Percentiles rank a stretch among this genome's conserved stretches.
These are phyloP conservation scores for Trachelus stipa DNA, from an alignment of 2,888 invertebrate genomes.

Conservation along the genomic window DNA sequence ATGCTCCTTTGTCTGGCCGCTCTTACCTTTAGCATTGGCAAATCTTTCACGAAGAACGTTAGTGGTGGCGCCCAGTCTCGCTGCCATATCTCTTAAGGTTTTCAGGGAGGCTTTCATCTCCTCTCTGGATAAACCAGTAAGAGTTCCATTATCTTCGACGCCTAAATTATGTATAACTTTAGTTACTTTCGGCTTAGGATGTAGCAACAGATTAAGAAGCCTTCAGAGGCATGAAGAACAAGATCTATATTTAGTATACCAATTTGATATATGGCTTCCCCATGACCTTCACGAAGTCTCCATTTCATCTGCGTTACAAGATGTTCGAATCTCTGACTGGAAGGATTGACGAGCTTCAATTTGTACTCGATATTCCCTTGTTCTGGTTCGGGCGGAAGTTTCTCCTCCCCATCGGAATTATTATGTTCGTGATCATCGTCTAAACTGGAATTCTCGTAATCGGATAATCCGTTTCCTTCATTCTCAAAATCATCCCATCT, in stretches of 20 bases:
- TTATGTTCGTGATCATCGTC: slow-evolving; percentile 65
- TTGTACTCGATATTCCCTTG: slow-evolving; percentile 98
- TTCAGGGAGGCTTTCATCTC: slow-evolving; percentile 90
- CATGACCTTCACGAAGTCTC: slow-evolving; percentile 95
- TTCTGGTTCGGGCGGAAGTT: slow-evolving; percentile 90
- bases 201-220: not conserved
- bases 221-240: not conserved
- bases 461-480: slow-evolving; percentile 52
- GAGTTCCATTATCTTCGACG: slow-evolving; percentile 88
- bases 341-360: slow-evolving; percentile 91
- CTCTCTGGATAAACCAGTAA: slow-evolving; percentile 84
- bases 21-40: slow-evolving; percentile 61
- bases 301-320: slow-evolving; percentile 99
- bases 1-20: slow-evolving; percentile 34
- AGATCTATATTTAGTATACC: slow-evolving; percentile 61
- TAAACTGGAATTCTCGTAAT: slow-evolving; percentile 67
- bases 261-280: slow-evolving; percentile 97
- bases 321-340: slow-evolving; percentile 92
- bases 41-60: slow-evolving; percentile 78
- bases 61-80: slow-evolving; percentile 84
- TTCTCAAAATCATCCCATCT: slow-evolving; percentile 69
- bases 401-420: slow-evolving; percentile 70
- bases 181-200: slow-evolving; percentile 7
- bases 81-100: slow-evolving; percentile 90
- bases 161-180: slow-evolving; percentile 61